Evolutionary conservation across 35 echinoderm and acorn worm species (phyloP).

Genomic region (Antedon bifida): DNA sequence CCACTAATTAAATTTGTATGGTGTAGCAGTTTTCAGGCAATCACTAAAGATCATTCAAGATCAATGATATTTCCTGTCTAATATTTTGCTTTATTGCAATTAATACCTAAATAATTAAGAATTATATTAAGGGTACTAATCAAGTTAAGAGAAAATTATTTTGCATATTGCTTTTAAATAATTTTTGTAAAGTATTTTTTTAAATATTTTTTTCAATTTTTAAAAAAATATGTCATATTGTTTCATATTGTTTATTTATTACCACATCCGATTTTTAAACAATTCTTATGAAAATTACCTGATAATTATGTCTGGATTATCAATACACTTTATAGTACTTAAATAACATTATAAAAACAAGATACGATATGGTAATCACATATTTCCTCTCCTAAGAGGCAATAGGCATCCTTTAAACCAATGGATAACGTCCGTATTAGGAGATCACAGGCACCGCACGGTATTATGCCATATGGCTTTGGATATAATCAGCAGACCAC

Average conservation of each 20-base stretch:
- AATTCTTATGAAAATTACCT: too few relatives aligned
- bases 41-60: background rate
- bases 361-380: background rate
- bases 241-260: too few relatives aligned
- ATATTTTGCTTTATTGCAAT: too few relatives aligned
- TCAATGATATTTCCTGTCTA: background rate
- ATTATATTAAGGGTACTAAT: too few relatives aligned
- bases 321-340: too few relatives aligned
- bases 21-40: background rate
- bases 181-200: too few relatives aligned
- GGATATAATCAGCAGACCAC: background rate
- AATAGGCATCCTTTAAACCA: background rate
- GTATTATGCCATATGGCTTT: background rate
- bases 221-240: too few relatives aligned
- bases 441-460: background rate
- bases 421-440: background rate
- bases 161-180: too few relatives aligned
- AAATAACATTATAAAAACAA: background rate
- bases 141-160: too few relatives aligned
- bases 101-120: too few relatives aligned
- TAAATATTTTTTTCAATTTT: too few relatives aligned
- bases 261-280: too few relatives aligned
- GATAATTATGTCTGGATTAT: background rate
- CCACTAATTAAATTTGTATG: background rate
- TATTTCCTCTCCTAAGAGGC: background rate